phyloP scores from a whole-genome alignment of 2,888 invertebrate species.

The Cordilura impudica region DNA sequence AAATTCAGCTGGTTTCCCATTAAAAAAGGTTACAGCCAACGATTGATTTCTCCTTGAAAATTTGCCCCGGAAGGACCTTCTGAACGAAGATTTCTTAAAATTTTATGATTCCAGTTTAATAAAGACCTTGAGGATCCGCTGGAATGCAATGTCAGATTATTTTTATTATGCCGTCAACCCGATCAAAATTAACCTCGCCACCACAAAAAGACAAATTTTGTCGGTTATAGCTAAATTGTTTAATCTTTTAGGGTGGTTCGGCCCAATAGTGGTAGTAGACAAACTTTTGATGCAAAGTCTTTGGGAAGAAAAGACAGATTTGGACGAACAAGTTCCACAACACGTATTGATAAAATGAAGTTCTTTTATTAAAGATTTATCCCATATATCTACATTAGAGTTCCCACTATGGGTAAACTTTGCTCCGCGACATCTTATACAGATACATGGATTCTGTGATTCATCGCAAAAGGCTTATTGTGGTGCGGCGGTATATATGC shows the following conservation, averaged over 20 bases:
- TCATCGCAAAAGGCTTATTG: too few relatives aligned
- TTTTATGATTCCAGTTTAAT: conserved; percentile 2
- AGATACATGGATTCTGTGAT: conserved; percentile 26
- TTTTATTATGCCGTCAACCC: too few relatives aligned
- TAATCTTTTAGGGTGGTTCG: too few relatives aligned
- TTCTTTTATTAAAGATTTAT: too few relatives aligned
- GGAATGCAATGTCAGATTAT: too few relatives aligned
- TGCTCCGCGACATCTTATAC: background rate
- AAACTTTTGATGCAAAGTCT: conserved; percentile 26
- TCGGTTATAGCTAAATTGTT: too few relatives aligned
- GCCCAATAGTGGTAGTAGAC: conserved; percentile 8
- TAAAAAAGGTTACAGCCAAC: conserved; percentile 18
- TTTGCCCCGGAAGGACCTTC: conserved; percentile 28
- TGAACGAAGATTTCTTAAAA: conserved; percentile 3
- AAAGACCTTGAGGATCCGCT: too few relatives aligned
- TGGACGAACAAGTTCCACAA: background rate
- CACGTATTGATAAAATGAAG: background rate
- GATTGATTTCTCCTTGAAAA: background rate
- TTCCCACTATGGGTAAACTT: conserved; percentile 18
- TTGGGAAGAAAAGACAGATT: background rate
- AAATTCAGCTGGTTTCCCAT: too few relatives aligned
- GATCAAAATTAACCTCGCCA: too few relatives aligned
- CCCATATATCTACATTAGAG: background rate
- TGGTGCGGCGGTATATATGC: background rate
- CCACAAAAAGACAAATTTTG: too few relatives aligned